Evolutionary conservation across 2,113 vertebrate genomes (phyloP).

Genomic region (Arvicanthis niloticus): DNA sequence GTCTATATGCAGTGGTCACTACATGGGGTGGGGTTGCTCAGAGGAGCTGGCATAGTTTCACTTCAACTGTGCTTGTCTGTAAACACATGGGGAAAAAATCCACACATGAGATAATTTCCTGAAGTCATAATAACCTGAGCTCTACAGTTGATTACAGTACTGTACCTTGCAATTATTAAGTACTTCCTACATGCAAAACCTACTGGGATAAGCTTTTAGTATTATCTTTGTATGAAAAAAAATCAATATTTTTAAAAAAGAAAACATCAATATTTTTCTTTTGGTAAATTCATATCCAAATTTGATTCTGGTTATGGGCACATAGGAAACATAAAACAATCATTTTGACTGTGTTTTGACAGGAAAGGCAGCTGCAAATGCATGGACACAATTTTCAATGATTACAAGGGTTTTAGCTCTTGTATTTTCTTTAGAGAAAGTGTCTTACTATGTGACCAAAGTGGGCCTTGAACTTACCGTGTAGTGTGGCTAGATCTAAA

Average conservation of each 20-base stretch:
- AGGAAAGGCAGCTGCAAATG: conserved; percentile 1
- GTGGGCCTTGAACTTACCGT: neutral
- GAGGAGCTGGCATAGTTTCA: neutral
- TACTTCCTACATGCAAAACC: neutral
- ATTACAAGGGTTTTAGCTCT: neutral
- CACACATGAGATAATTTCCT: neutral
- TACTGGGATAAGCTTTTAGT: neutral
- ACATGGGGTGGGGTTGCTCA: neutral
- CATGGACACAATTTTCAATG: neutral
- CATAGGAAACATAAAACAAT: neutral
- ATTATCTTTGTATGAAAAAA: neutral
- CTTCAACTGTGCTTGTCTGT: neutral
- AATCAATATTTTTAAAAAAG: too few species aligned
- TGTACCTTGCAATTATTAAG: conserved; percentile 35
- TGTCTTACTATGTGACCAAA: neutral
- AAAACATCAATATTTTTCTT: neutral
- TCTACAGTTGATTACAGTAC: neutral
- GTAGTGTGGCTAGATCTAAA: neutral
- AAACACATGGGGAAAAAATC: neutral
- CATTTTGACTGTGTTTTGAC: neutral
- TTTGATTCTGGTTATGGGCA: neutral
- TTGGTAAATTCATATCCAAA: neutral
- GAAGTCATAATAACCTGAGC: conserved; percentile 8
- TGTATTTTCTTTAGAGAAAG: neutral
- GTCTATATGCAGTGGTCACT: conserved; percentile 16